Base-by-base conservation (phyloP, 2,797 vertebrate genomes). In the Hafferia zeledoni region DNA sequence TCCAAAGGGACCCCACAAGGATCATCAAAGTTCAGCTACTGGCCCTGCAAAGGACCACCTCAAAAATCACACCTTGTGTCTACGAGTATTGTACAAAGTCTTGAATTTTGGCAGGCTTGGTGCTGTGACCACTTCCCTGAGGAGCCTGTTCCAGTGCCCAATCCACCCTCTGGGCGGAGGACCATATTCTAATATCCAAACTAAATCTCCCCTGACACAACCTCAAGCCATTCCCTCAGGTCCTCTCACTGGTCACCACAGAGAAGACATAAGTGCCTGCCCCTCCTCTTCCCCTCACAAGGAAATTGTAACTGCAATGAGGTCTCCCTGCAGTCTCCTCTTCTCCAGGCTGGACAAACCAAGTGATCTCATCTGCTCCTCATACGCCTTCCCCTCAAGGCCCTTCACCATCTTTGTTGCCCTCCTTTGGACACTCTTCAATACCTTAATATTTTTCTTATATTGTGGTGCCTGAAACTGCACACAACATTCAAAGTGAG, bases 301-400 rank as follows among this genome's bases (percentile, higher is more conserved):
- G 28, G 50, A 50, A 37, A 11, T 13, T 53, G 46, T 24, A 37
- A 44, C 8, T 64, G 33, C 27, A 17, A 6, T n/a, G 8, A 19
- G 4, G 6, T 37, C 17, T 56, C 17, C 5, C 17, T 8, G 31
- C 17, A 7, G 22, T 71, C 15, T 43, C 14, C 18, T 41, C n/a
- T 86, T 11, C 17, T 79, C 35, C 31, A 56, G 50, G 23, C 31
- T 56, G 31, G 31, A 9, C 22, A 87, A 16, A 35, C 6, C 27
- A 49, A 43, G 43, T 23, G 5, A n/a, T 7, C 8, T 79, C 44
- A 37, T 18, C 37, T 43, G 5, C 15, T 50, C 10, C 35, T 71
- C 3, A 0, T 8, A 37, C 2, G 9, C 6, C 3, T 57, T 71
- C 35, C 12, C 8, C 10, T 50, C 23, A 56, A 49, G 63, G 24